Conservation (phyloP, 2,113 vertebrate species). For the Bagarius yarrelli region DNA sequence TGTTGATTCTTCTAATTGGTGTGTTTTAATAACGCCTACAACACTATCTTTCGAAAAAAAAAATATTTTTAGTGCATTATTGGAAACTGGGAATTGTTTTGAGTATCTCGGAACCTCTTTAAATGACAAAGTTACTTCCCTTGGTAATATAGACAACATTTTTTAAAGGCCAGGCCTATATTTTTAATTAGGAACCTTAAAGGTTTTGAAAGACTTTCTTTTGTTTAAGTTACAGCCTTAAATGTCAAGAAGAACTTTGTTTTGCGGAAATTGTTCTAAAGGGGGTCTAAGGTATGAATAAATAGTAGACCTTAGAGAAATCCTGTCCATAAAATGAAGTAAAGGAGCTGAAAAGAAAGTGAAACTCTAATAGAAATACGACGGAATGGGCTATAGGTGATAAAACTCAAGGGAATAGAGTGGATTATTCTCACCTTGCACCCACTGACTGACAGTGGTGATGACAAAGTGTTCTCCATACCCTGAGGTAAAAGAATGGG, state of each 20-base stretch:
- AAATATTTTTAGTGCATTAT: not conserved
- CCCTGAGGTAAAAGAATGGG: constrained; percentile 75
- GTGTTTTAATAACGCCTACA: not conserved
- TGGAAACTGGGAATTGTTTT: not conserved
- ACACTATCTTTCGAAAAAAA: not conserved
- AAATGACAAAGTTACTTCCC: not conserved
- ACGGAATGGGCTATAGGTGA: not conserved
- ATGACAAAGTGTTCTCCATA: constrained; percentile 83
- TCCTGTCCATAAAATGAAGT: not conserved
- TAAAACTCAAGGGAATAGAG: not conserved
- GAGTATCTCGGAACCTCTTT: not conserved
- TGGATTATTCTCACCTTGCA: constrained; percentile 80
- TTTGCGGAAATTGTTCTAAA: no score
- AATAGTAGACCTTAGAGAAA: not conserved
- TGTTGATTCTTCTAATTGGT: not conserved
- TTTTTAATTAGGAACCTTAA: not conserved
- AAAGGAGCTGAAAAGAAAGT: not conserved
- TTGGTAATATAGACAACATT: not conserved
- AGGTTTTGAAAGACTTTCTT: not conserved
- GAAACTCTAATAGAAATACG: not conserved
- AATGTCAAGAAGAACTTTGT: not conserved
- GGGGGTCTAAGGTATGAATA: not conserved
- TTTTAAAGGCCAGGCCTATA: not conserved
- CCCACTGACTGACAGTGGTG: constrained; percentile 86
- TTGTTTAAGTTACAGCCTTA: not conserved